Conservation (phyloP, 2,888 invertebrate species). For the Drosophila quinaria region DNA sequence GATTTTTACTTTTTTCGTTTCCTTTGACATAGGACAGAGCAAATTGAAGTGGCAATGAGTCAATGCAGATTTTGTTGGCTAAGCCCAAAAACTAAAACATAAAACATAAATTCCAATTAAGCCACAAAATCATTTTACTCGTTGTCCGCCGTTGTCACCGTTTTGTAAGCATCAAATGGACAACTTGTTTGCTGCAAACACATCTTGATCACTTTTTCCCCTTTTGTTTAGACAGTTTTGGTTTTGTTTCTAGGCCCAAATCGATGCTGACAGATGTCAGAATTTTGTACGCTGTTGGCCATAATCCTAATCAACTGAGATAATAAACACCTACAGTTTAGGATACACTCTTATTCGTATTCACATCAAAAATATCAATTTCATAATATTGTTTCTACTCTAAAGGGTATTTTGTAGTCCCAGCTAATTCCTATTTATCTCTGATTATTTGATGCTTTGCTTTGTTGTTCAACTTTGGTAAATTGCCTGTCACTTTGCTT, state of each 20-base stretch:
- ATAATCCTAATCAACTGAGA: slow-evolving; percentile 31
- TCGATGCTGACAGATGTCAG: slow-evolving; percentile 66
- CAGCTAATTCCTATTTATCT: not conserved
- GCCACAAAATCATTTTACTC: slow-evolving; percentile 36
- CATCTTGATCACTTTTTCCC: slow-evolving; percentile 2
- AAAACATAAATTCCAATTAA: slow-evolving; percentile 43
- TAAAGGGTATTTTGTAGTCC: not conserved
- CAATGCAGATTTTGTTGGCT: slow-evolving; percentile 32
- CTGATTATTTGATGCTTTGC: not conserved
- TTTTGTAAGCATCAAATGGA: slow-evolving; percentile 29
- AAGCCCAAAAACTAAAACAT: slow-evolving; percentile 19
- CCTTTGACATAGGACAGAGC: slow-evolving; percentile 47
- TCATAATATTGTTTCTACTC: not conserved
- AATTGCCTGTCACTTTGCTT: slow-evolving; percentile 26
- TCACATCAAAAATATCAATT: not conserved
- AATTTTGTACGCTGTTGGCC: slow-evolving; percentile 15
- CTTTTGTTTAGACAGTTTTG: not conserved
- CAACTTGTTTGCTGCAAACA: slow-evolving; percentile 17
- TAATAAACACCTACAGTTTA: not conserved
- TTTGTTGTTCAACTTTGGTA: slow-evolving; percentile 8
- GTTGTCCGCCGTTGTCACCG: not conserved
- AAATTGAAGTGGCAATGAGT: slow-evolving; percentile 69
- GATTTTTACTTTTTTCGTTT: not conserved
- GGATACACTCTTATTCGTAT: not conserved
- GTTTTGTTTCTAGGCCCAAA: slow-evolving; percentile 34